phyloP scores from a whole-genome alignment of 2,888 invertebrate genomes.

The Epinotia brunnichana region DNA sequence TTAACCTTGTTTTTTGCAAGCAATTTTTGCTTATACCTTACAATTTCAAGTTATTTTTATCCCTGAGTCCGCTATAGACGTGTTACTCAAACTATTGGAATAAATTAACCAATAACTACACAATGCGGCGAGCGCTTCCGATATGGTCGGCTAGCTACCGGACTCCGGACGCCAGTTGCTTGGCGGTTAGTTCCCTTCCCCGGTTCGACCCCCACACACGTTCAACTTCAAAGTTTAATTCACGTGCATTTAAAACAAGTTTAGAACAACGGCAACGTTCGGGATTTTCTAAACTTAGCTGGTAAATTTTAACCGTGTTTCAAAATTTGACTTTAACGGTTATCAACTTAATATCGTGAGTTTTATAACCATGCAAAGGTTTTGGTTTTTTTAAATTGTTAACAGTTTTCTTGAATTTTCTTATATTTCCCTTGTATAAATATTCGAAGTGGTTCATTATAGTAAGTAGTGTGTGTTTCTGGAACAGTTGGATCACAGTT shows the following conservation, averaged over 20 bases:
- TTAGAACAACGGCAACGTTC: conserved; percentile 2
- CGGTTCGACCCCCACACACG: conserved; percentile 81
- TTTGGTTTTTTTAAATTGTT: neutral
- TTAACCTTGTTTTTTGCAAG: neutral
- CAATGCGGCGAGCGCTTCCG: conserved; percentile 73
- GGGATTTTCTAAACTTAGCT: neutral
- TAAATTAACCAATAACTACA: conserved; percentile 71
- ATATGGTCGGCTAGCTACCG: conserved; percentile 74
- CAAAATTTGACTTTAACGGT: conserved; percentile 24
- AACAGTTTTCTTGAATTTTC: neutral
- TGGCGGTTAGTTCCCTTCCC: conserved; percentile 74
- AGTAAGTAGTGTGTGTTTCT: neutral
- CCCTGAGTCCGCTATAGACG: neutral
- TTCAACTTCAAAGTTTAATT: conserved; percentile 47
- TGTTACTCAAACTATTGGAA: conserved; percentile 59
- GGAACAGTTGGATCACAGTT: conserved; percentile 33
- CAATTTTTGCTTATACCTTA: neutral
- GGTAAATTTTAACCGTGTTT: conserved; percentile 21
- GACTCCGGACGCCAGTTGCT: conserved; percentile 70
- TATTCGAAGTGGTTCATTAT: neutral
- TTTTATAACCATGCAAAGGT: neutral
- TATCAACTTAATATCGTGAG: neutral
- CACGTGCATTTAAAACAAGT: conserved; percentile 34
- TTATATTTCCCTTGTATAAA: neutral
- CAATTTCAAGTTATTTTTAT: neutral